Percentiles rank a stretch among this genome's conserved stretches.
Conservation (phyloP, 2,888 invertebrate species). For the Vesta saturnalis region DNA sequence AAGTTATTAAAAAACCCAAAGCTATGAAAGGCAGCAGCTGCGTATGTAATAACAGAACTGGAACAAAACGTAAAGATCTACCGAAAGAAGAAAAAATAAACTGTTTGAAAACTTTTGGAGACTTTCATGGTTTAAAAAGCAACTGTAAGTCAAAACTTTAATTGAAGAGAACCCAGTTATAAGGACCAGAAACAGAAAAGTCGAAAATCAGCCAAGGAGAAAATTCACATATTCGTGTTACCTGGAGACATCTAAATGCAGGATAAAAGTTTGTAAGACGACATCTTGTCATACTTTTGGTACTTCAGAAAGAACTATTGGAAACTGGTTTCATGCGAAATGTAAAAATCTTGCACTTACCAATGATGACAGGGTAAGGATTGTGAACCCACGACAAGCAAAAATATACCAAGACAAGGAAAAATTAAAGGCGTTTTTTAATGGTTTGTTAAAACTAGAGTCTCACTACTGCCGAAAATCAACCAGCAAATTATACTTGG, state of each 20-base stretch:
- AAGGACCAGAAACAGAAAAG: background rate
- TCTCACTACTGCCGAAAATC: slow-evolving; percentile 12
- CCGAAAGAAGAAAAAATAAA: background rate
- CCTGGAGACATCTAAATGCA: background rate
- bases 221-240: background rate
- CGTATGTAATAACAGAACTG: background rate
- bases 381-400: background rate
- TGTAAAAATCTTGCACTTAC: background rate
- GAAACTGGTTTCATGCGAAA: background rate
- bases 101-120: background rate
- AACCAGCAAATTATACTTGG: slow-evolving; percentile 13
- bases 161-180: background rate
- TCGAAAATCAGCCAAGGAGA: background rate
- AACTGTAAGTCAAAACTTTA: background rate
- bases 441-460: slow-evolving; percentile 2
- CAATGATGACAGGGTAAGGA: background rate
- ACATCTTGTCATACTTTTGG: background rate
- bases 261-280: background rate
- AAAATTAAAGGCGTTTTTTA: background rate
- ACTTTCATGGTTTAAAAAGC: background rate
- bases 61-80: background rate
- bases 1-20: background rate
- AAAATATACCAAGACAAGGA: background rate
- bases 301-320: background rate
- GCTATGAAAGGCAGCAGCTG: background rate